Percentiles rank a stretch among this genome's conserved stretches.
phyloP scores from a whole-genome alignment of 1,140 invertebrate genomes.

The Platorchestia sp. region DNA sequence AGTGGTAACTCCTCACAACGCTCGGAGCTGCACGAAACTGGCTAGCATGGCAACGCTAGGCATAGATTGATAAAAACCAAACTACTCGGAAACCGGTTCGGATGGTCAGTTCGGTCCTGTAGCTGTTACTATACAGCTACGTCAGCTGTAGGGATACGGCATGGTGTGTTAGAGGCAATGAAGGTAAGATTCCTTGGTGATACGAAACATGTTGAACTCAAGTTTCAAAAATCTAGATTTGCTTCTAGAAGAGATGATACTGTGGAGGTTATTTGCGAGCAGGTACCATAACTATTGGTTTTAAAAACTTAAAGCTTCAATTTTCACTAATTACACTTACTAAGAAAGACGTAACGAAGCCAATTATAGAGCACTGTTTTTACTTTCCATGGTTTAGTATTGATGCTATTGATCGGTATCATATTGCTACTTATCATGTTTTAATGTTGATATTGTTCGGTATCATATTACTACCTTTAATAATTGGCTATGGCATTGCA shows the following conservation, averaged over 20 bases:
- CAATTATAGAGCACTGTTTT: too few relatives aligned
- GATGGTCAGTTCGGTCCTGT: neutral
- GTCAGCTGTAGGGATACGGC: too few relatives aligned
- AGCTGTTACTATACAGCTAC: neutral
- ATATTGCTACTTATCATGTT: too few relatives aligned
- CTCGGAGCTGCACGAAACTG: neutral
- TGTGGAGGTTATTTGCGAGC: neutral
- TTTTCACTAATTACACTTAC: neutral
- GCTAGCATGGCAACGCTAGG: neutral
- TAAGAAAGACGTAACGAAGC: neutral
- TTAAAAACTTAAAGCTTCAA: neutral
- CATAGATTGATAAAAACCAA: neutral
- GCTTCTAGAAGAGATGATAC: neutral
- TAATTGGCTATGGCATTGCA: neutral
- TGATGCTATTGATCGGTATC: too few relatives aligned
- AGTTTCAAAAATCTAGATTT: neutral
- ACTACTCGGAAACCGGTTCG: neutral
- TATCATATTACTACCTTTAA: too few relatives aligned
- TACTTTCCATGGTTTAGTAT: too few relatives aligned
- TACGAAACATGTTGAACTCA: neutral
- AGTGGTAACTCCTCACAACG: neutral
- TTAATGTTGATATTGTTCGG: too few relatives aligned
- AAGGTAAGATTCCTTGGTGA: neutral
- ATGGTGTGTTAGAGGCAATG: neutral
- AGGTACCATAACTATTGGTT: neutral